Evolutionary conservation across 2,113 vertebrate genomes (phyloP), one percentile per base, ranked within the genome.

Genomic region (Salvelinus sp.): DNA sequence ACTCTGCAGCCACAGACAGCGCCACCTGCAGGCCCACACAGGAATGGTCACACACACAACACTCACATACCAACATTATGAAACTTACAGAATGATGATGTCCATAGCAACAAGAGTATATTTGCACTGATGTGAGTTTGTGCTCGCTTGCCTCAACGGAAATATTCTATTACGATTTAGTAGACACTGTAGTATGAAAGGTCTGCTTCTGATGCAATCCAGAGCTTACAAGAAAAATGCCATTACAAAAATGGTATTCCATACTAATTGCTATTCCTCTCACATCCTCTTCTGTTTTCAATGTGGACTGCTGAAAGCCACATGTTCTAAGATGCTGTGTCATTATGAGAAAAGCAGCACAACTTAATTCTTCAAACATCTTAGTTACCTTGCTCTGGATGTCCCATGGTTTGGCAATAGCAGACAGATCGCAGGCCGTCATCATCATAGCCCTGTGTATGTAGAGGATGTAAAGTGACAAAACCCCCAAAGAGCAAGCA

Each of bases 341-440:
- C 18, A 2, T 62, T 10, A 44, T 44, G 38, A 22, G 9, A 22
- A 22, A 62, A 23, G n/a, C 58, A 60, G 16, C 58, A 50, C 14
- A 14, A 14, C 50, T 54, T 12, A 67, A 28, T 13, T 33, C 4
- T 38, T 68, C 27, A 18, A 38, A 7, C 28, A n/a, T 28, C 65
- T 16, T 2, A 4, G 20, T n/a, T 81, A 90, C 93, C 92, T 95
- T 94, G 89, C 94, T 95, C 88, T 95, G 94, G 57, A 95, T 76
- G 87, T 94, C 93, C 94, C 94, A 94, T 0, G 93, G 94, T 79
- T 95, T 95, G 77, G 94, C 93, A 47, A 95, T 95, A 66, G 94
- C 94, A 10, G 94, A 95, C 77, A 95, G 85, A 78, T 95, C 94
- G 75, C 94, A 95, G 1, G 94, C 94, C 0, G 94, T 95, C 94